Evolutionary conservation across 2,113 vertebrate species (phyloP).

Genomic region (Toxostoma redivivum): DNA sequence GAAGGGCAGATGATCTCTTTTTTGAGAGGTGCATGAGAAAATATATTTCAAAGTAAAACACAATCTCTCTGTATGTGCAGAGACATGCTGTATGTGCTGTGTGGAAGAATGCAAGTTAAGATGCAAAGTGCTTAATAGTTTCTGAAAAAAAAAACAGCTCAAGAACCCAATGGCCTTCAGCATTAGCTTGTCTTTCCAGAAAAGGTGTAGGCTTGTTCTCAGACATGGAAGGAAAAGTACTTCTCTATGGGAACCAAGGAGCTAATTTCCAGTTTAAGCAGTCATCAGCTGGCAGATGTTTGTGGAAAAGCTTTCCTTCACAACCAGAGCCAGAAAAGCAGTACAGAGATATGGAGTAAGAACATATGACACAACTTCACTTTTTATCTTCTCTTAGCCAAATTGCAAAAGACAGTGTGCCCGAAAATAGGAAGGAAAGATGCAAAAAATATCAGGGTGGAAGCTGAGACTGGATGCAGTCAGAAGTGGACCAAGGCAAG

Average conservation of each 20-base stretch:
- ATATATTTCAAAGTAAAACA: background rate
- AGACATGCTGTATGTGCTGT: background rate
- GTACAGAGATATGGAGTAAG: background rate
- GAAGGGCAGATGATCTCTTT: background rate
- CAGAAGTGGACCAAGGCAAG: background rate
- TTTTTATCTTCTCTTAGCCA: background rate
- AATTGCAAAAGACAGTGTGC: background rate
- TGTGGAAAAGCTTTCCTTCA: conserved; percentile 21
- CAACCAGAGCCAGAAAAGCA: background rate
- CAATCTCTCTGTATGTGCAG: background rate
- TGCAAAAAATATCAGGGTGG: background rate
- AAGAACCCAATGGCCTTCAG: background rate
- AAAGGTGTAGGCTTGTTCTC: background rate
- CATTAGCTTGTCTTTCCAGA: background rate
- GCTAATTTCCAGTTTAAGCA: background rate
- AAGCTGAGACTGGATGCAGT: background rate
- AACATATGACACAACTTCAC: background rate
- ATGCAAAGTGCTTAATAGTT: background rate
- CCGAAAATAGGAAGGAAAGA: conserved; percentile 8
- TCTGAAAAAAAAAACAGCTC: background rate
- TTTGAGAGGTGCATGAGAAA: background rate
- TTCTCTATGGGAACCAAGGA: background rate
- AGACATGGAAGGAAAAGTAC: background rate
- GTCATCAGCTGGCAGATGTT: conserved; percentile 16
- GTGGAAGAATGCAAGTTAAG: background rate